Base-by-base conservation (phyloP, 2,113 vertebrate genomes). In the Hyaena hyaena region DNA sequence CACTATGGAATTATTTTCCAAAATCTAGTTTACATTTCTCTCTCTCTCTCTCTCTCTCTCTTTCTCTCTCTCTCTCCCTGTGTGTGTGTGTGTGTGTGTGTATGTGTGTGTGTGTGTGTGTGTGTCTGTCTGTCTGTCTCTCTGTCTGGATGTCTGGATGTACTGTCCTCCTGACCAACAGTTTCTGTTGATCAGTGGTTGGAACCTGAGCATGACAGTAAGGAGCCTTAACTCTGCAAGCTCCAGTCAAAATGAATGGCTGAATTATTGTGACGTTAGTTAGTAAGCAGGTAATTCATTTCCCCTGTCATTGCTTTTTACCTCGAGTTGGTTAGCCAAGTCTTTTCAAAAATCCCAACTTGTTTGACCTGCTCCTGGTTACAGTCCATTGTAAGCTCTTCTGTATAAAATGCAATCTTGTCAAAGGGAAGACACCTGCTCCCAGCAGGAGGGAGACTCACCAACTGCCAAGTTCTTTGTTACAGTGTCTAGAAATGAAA, bases 401-500 rank as follows among this genome's bases (percentile, higher is more conserved):
- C 81, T 31, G 94, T 97, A 98, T 97, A 98, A 98, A 99, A 98
- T 97, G 96, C 96, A 97, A 92, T 98, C 98, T 98, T 97, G 95
- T 99, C 98, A 98, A 98, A 98, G 91, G 71, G 96, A 97, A 98
- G 98, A 98, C 98, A 99, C 98, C 98, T 99, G 99, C 98, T 98
- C 98, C 96, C 98, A 97, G 98, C 98, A 98, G 98, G 98, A 97
- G 43, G 85, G 66, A 90, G 97, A 68, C 98, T 98, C 98, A 96
- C 96, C 93, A 98, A 98, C 98, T 98, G 98, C 98, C 98, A 99
- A 98, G 96, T 98, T 98, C 98, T 98, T 98, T 98, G 98, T 98
- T 98, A 97, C 81, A 95, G 63, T 96, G 97, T 97, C 98, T 98
- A 96, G 96, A 98, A 98, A 98, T 88, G 97, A 97, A 98, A 97